Percentiles rank a stretch among this genome's conserved stretches.
Evolutionary conservation across 2,113 vertebrate species (phyloP).

Genomic region (Plotosus lineatus): DNA sequence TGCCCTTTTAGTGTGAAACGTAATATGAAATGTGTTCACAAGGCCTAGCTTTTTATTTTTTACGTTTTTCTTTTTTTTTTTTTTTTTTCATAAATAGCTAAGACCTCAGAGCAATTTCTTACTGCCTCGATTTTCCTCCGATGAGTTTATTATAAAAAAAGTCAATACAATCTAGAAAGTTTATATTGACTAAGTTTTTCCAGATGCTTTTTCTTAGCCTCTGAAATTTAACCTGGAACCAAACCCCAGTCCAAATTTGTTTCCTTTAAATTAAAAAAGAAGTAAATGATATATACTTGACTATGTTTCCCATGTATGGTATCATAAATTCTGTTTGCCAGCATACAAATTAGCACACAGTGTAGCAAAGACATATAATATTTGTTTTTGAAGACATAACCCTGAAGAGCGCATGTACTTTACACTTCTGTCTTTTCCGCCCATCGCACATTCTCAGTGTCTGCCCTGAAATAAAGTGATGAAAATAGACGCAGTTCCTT

Average conservation of each 20-base stretch:
- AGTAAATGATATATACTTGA: not conserved
- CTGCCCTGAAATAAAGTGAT: constrained; percentile 34
- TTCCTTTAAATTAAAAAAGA: not conserved
- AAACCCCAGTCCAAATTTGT: not conserved
- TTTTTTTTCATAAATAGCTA: not conserved
- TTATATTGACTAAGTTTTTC: constrained; percentile 34
- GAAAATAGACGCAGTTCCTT: constrained; percentile 46
- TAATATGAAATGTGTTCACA: constrained; percentile 48
- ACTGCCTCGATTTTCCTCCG: constrained; percentile 28
- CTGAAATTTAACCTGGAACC: not conserved
- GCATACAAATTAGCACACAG: constrained; percentile 23
- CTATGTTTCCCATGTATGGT: constrained; percentile 1
- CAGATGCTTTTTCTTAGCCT: constrained; percentile 7
- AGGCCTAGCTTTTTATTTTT: constrained; percentile 11
- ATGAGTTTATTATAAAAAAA: constrained; percentile 48
- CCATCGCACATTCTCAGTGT: constrained; percentile 20
- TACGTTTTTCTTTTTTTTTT: not conserved
- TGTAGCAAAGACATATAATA: not conserved
- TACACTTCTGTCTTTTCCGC: constrained; percentile 2
- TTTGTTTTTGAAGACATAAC: constrained; percentile 38
- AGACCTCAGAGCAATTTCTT: constrained; percentile 23
- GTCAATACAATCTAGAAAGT: constrained; percentile 39
- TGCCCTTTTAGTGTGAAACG: constrained; percentile 46
- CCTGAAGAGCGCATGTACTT: not conserved
- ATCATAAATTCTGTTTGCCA: not conserved